Percentiles rank a stretch among this genome's conserved stretches.
These are phyloP conservation scores for Mormyrus iriodes DNA, from an alignment of 2,113 vertebrate species.

Conservation along the genomic window DNA sequence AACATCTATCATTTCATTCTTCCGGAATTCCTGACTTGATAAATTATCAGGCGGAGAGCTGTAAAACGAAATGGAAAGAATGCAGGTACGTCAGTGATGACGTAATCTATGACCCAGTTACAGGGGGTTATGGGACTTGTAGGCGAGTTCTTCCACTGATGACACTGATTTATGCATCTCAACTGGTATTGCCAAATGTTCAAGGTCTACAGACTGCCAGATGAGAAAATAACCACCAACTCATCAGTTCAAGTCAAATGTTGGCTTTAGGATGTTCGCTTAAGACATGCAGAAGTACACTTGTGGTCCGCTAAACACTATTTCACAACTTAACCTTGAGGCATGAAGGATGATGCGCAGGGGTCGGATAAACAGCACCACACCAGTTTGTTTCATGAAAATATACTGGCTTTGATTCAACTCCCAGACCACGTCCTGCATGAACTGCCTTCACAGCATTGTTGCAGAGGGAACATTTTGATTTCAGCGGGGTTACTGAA, in stretches of 20 bases:
- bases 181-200: neutral
- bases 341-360: neutral
- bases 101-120: neutral
- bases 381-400: neutral
- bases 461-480: neutral
- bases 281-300: neutral
- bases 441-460: neutral
- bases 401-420: neutral
- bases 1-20: conserved; percentile 93
- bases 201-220: neutral
- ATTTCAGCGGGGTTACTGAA: neutral
- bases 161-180: neutral
- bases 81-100: neutral
- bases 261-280: neutral
- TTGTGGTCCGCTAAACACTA: neutral
- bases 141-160: neutral
- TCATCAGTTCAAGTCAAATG: neutral
- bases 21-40: conserved; percentile 98
- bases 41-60: conserved; percentile 94
- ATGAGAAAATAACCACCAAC: neutral
- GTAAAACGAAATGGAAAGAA: conserved; percentile 9
- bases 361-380: neutral
- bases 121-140: neutral
- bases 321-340: neutral
- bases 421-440: neutral